Evolutionary conservation across 1,140 invertebrate species (phyloP).

Genomic region (Atta texana): DNA sequence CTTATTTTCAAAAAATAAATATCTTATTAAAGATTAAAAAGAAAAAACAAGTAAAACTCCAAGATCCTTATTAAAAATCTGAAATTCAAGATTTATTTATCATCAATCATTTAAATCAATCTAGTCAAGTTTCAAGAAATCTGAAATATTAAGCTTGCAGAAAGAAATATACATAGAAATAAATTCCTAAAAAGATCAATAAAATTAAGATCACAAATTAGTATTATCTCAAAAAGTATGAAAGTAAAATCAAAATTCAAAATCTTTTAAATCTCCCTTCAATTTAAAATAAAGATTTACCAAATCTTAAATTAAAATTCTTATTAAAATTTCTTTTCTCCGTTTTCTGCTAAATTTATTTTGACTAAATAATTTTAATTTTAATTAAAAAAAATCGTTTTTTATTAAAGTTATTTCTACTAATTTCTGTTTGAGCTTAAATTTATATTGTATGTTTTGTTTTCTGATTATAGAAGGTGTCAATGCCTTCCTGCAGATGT

Average conservation of each 20-base stretch:
- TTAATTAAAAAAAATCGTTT: no score
- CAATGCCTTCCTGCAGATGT: slow-evolving; percentile 95
- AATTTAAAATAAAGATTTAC: background rate
- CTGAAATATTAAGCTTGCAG: background rate
- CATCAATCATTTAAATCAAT: background rate
- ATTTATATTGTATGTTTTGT: background rate
- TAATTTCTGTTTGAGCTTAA: background rate
- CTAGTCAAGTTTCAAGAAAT: background rate
- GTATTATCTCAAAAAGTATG: background rate
- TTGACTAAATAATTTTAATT: no score
- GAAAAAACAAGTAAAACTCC: background rate
- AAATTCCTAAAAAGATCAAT: background rate
- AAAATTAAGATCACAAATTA: background rate
- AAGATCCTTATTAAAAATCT: background rate
- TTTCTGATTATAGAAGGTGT: slow-evolving; percentile 91
- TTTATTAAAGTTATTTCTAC: background rate
- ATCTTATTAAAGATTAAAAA: background rate
- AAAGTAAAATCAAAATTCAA: background rate
- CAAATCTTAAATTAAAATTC: slow-evolving; percentile 4
- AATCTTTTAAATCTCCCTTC: background rate
- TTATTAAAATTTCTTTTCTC: background rate
- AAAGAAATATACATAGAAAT: background rate
- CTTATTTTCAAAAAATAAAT: background rate
- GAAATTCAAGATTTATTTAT: background rate
- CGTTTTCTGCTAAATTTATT: background rate